Evolutionary conservation across 2,888 invertebrate species (phyloP), one percentile per base, ranked within the genome.

Genomic region (Tinea pellionella): DNA sequence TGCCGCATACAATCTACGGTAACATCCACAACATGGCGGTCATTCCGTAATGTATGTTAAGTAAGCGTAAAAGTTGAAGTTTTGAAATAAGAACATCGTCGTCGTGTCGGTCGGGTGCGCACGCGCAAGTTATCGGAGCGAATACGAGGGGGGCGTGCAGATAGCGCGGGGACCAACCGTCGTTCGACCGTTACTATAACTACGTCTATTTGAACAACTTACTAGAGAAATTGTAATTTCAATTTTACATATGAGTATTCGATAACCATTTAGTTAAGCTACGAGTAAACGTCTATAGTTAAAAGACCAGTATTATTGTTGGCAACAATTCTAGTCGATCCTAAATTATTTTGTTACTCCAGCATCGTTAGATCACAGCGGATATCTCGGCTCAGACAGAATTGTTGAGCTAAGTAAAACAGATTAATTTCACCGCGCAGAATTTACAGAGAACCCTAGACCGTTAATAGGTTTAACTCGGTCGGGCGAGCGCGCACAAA

Each of bases 81-180:
- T 83, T 80, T 74, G 75, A 75, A 82, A 78, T 75, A 80, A 83
- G 82, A 83, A 78, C 55, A 77, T 77, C 74, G 72, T 71, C 78
- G 77, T 78, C 78, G 86, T 77, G 78, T 78, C 85, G 86, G 77
- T 86, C 82, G 84, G 86, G 80, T 87, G 86, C 86, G 83, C 86
- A 80, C 79, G 80, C 78, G 84, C 86, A 83, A 84, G 83, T 87
- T 87, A 87, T 86, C 86, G 86, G 86, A 87, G 86, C 87, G 86
- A 85, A 85, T 83, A 86, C 83, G 79, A 85, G 83, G 82, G 86
- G 83, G 84, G 84, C 82, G 61, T 60, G 59, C 61, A 85, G 85
- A 86, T 82, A 77, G 85, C 85, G 83, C 85, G 85, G 84, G 83
- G 80, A 69, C 77, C 63, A 86, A 87, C 86, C 86, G 86, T 80